Percentiles rank a stretch among this genome's conserved stretches.
phyloP scores from a whole-genome alignment of 2,113 vertebrate species.

The Brachypteracias leptosomus region DNA sequence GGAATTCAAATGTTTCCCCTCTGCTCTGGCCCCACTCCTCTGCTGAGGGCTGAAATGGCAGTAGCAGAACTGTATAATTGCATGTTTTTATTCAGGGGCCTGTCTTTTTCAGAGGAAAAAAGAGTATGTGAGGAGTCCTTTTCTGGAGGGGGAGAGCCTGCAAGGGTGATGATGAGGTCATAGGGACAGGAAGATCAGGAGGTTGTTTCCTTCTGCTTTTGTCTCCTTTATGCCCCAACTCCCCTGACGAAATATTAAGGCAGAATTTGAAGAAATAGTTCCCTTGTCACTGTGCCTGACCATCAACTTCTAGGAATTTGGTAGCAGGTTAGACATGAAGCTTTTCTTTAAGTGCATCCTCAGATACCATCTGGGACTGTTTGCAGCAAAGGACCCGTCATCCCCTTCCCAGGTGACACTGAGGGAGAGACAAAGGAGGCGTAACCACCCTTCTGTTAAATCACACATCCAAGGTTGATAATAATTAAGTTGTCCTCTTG shows the following conservation, averaged over 20 bases:
- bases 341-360: background rate
- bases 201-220: background rate
- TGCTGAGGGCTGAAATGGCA: background rate
- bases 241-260: background rate
- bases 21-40: background rate
- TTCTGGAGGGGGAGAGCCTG: background rate
- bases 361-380: background rate
- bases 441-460: background rate
- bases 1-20: background rate
- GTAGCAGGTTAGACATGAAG: background rate
- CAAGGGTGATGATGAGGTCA: background rate
- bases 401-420: background rate
- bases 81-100: rapidly evolving
- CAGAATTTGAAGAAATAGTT: background rate
- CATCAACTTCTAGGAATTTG: background rate
- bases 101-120: background rate
- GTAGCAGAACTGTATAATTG: background rate
- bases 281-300: background rate
- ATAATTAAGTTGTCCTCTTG: background rate
- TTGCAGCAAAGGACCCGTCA: background rate
- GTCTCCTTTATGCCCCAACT: background rate
- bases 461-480: rapidly evolving
- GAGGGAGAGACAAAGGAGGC: background rate
- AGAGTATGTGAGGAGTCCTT: background rate
- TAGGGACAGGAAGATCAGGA: background rate